Percentiles rank a stretch among this genome's conserved stretches.
Conservation (phyloP, 2,113 vertebrate species). For the Hepsetus odoe region DNA sequence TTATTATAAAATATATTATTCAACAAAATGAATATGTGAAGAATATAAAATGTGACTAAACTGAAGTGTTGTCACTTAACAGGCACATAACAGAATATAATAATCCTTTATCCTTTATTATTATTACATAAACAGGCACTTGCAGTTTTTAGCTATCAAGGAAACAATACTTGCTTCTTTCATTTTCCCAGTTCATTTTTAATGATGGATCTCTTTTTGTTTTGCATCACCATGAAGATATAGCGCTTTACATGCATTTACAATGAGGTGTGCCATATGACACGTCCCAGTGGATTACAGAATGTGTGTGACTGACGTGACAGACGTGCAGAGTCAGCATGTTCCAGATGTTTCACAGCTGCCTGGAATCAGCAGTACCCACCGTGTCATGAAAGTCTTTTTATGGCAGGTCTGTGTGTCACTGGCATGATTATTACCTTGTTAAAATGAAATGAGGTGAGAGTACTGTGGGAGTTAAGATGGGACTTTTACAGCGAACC, state of each 20-base stretch:
- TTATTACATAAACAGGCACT: too few relatives aligned
- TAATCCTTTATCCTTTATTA: too few relatives aligned
- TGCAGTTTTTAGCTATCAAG: too few relatives aligned
- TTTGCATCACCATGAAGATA: too few relatives aligned
- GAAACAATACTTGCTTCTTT: not conserved
- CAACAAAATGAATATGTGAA: too few relatives aligned
- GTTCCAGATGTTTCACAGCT: constrained; percentile 52
- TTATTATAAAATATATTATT: too few relatives aligned
- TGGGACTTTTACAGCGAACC: constrained; percentile 22
- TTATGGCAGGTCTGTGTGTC: constrained; percentile 28
- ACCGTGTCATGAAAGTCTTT: not conserved
- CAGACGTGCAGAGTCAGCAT: constrained; percentile 45
- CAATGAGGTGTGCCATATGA: constrained; percentile 15
- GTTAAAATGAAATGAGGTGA: constrained; percentile 42
- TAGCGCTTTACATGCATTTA: constrained; percentile 8
- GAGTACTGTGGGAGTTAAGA: constrained; percentile 24
- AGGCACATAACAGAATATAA: too few relatives aligned
- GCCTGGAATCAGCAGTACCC: constrained; percentile 33
- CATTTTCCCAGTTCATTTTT: not conserved
- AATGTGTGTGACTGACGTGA: constrained; percentile 32
- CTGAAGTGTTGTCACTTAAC: too few relatives aligned
- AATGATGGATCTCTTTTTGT: too few relatives aligned
- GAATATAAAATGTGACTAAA: too few relatives aligned
- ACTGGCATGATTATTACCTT: constrained; percentile 42
- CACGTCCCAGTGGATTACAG: constrained; percentile 14